These are phyloP conservation scores for Anthophora plumipes DNA, from an alignment of 2,888 invertebrate genomes.

Conservation along the genomic window DNA sequence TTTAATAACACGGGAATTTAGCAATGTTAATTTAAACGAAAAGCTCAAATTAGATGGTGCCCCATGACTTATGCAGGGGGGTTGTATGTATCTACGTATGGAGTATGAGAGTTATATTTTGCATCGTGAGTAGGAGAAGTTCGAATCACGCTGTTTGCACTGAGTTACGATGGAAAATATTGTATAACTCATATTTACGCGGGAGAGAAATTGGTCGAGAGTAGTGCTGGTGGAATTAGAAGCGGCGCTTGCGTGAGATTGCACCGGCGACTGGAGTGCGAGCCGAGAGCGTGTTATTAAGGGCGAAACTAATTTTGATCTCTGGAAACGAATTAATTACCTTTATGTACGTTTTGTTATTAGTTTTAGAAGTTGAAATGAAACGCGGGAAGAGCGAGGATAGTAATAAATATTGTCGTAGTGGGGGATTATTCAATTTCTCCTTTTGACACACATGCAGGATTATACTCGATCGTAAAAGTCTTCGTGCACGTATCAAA, in stretches of 20 bases:
- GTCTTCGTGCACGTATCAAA: too few relatives aligned
- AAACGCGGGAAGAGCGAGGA: neutral
- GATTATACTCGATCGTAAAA: too few relatives aligned
- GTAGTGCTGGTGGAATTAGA: slow-evolving; percentile 27
- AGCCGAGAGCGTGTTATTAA: slow-evolving; percentile 8
- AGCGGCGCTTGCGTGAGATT: slow-evolving; percentile 12
- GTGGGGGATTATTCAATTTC: neutral
- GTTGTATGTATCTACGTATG: too few relatives aligned
- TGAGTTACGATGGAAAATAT: slow-evolving; percentile 27
- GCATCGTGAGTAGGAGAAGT: too few relatives aligned
- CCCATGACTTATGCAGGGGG: too few relatives aligned
- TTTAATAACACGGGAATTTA: too few relatives aligned
- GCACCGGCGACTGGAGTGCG: neutral
- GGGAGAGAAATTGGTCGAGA: slow-evolving; percentile 11
- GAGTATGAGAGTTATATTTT: too few relatives aligned
- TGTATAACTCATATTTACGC: slow-evolving; percentile 32
- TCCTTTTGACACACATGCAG: neutral
- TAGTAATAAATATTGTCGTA: neutral
- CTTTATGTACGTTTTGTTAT: slow-evolving; percentile 15
- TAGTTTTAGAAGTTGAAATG: slow-evolving; percentile 5
- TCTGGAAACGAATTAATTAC: slow-evolving; percentile 25
- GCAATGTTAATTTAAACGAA: too few relatives aligned
- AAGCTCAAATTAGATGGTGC: too few relatives aligned
- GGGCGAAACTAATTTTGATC: slow-evolving; percentile 32
- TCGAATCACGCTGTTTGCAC: slow-evolving; percentile 37